Evolutionary conservation across 1,140 invertebrate genomes (phyloP).

Genomic region (Euura lappo): DNA sequence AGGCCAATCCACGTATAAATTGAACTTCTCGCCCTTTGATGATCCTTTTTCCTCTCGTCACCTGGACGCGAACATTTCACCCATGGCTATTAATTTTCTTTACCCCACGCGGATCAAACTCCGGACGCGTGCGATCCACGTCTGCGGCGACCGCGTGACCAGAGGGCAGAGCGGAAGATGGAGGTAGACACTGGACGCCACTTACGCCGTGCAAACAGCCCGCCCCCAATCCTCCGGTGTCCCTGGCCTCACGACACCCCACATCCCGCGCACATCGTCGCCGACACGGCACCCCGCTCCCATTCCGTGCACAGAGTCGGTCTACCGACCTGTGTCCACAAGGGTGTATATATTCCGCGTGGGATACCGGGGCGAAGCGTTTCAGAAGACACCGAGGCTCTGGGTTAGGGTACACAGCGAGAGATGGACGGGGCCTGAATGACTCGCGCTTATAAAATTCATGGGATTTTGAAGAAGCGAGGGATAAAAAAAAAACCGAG

Average conservation of each 20-base stretch:
- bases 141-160: neutral
- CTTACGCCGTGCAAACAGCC: conserved; percentile 54
- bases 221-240: conserved; percentile 20
- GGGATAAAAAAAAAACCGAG: too few species aligned
- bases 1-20: neutral
- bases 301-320: conserved; percentile 3
- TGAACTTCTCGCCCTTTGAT: neutral
- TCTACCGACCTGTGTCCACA: conserved; percentile 42
- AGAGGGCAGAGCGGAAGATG: neutral
- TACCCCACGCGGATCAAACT: too few species aligned
- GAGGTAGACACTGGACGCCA: conserved; percentile 45
- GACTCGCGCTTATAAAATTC: conserved; percentile 57
- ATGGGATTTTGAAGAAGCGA: conserved; percentile 45
- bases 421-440: conserved; percentile 39
- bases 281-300: neutral
- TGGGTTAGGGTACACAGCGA: too few species aligned
- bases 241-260: conserved; percentile 23
- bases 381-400: neutral
- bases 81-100: too few species aligned
- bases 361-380: neutral
- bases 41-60: too few species aligned
- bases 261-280: conserved; percentile 4
- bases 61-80: too few species aligned
- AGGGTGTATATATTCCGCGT: conserved; percentile 34
- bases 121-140: neutral